A percentile compares a stretch with the other conserved stretches of the same genome.
Conservation (phyloP, 2,113 vertebrate species). For the Passer domesticus region DNA sequence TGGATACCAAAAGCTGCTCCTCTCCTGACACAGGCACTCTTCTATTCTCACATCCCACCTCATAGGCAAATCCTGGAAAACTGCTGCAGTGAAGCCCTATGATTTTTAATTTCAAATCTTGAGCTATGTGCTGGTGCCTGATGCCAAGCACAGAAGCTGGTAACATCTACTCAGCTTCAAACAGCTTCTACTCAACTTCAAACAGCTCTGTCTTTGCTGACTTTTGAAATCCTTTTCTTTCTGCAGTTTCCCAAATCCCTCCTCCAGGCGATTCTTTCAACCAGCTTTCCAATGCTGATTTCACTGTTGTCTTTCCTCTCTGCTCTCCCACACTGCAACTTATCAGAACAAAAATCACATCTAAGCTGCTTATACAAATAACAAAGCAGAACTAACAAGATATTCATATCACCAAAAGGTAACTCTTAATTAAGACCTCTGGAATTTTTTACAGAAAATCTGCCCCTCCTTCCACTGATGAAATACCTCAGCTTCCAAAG, state of each 20-base stretch:
- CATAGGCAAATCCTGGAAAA: neutral
- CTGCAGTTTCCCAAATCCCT: neutral
- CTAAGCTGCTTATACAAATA: neutral
- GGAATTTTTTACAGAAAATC: neutral
- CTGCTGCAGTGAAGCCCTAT: neutral
- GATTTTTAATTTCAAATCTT: neutral
- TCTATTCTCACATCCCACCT: neutral
- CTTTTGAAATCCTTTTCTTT: constrained; percentile 4
- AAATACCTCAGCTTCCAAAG: neutral
- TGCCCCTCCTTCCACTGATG: neutral
- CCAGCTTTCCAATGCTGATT: neutral
- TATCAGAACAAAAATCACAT: neutral
- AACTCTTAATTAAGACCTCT: neutral
- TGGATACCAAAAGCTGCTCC: neutral
- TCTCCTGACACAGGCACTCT: neutral
- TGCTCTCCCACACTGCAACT: neutral
- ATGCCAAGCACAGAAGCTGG: neutral
- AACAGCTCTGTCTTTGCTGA: neutral
- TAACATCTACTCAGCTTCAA: neutral
- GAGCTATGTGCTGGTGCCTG: neutral
- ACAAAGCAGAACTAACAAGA: neutral
- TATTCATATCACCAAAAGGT: neutral
- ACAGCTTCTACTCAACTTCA: neutral
- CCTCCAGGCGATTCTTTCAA: neutral
- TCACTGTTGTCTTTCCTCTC: neutral